A percentile compares a stretch with the other conserved stretches of the same genome.
Evolutionary conservation across 92 coral and sea anemone genomes (phyloP).

Genomic region (Porites divaricata): DNA sequence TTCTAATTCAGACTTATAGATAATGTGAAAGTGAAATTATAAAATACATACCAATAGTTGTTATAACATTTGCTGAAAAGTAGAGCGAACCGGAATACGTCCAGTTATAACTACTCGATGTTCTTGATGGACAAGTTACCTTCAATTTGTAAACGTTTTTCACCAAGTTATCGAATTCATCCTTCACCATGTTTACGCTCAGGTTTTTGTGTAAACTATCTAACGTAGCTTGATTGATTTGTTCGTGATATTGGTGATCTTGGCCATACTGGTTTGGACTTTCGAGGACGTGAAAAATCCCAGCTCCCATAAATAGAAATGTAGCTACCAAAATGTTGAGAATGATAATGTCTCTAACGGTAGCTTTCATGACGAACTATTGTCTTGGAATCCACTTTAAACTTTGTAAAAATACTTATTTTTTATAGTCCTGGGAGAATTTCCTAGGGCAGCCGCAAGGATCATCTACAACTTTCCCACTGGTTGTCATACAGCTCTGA

Average conservation of each 20-base stretch:
- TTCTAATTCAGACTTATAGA: too few relatives aligned
- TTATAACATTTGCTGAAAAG: conserved; percentile 56
- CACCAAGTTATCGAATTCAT: conserved; percentile 36
- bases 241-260: neutral
- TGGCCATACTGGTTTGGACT: neutral
- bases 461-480: neutral
- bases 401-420: too few relatives aligned
- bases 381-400: too few relatives aligned
- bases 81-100: conserved; percentile 58
- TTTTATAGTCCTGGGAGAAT: too few relatives aligned
- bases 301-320: conserved; percentile 48
- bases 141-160: conserved; percentile 9
- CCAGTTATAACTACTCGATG: conserved; percentile 28
- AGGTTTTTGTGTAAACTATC: conserved; percentile 25
- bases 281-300: conserved; percentile 55
- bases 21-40: too few relatives aligned
- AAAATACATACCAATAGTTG: conserved; percentile 62
- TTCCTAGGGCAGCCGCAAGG: too few relatives aligned
- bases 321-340: conserved; percentile 7
- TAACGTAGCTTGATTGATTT: neutral
- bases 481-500: too few relatives aligned
- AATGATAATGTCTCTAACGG: conserved; percentile 20
- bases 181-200: conserved; percentile 35
- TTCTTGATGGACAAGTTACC: neutral
- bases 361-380: conserved; percentile 7